Conservation (phyloP, 2,113 vertebrate species). For the Callospermophilus lateralis region DNA sequence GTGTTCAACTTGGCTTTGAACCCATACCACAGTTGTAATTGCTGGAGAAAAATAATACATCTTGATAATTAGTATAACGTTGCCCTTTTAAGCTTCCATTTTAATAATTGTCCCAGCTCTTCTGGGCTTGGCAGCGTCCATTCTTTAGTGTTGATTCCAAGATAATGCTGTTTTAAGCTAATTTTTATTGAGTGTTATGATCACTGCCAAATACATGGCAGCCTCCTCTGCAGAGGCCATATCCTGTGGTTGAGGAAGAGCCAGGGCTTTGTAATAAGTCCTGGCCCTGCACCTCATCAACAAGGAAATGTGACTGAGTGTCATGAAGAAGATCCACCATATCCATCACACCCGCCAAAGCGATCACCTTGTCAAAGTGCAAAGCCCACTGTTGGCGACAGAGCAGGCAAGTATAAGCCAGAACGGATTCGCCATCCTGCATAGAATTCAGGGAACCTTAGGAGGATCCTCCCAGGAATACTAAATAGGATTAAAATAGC, state of each 20-base stretch:
- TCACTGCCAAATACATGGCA: neutral
- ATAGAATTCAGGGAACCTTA: neutral
- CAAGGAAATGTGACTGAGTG: neutral
- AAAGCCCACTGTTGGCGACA: neutral
- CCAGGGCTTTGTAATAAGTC: neutral
- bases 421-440: neutral
- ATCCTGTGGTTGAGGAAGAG: neutral
- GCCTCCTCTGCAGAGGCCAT: neutral
- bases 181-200: neutral
- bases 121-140: neutral
- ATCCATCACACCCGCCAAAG: neutral
- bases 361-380: rapidly evolving
- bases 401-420: neutral
- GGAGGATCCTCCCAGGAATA: neutral
- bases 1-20: neutral
- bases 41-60: neutral
- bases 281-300: neutral
- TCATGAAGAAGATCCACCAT: neutral
- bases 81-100: neutral
- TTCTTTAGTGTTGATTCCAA: neutral
- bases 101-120: neutral
- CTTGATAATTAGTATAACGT: neutral
- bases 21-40: neutral
- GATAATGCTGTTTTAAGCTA: neutral
- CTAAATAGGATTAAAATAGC: neutral